Base-by-base conservation (phyloP, 2,797 vertebrate species). In the Sebastes flavidus region DNA sequence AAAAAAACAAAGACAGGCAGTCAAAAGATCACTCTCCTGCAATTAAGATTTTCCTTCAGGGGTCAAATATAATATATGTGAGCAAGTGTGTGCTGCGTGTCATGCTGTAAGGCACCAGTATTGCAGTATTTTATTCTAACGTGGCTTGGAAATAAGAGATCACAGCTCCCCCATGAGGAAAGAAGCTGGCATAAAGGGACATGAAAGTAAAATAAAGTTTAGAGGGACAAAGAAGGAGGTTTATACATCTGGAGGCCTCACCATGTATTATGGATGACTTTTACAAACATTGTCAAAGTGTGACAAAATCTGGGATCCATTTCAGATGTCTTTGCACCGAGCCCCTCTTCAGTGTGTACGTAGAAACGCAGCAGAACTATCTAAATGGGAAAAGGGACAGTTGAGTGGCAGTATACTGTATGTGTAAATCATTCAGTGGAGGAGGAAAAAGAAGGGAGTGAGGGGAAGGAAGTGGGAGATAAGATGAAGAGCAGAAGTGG, bases 21-120 rank as follows among this genome's bases (percentile, higher is more conserved):
- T 91, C 87, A 90, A 89, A 93, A 88, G 92, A 85, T 87, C 80
- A 78, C 20, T 73, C 66, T 75, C 66, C 73, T 82, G 72, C 83
- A 94, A 94, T 94, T 92, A 93, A 90, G 75, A 82, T 85, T 84
- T 90, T 42, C 75, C 75, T 86, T 74, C 60, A 80, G 59, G 83
- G 88, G 88, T 92, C 89, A 91, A 85, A 86, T 61, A 70, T 84
- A 83, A 87, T 81, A 77, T 77, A 62, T 67, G 83, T 80, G 62
- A 63, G 58, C 65, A 2, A 55, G 56, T 62, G 84, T 82, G 30
- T 20, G 74, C 25, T 32, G 42, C 25, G 74, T 80, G 76, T 68
- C 60, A 62, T 16, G 61, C 66, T 65, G 34, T 3, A 30, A 73
- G 27, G 42, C 16, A 60, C 38, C 73, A 36, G 63, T 8, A 6